Percentiles rank a stretch among this genome's conserved stretches.
Conservation (phyloP, 2,888 invertebrate genomes). For the Trachelus troglodyta region DNA sequence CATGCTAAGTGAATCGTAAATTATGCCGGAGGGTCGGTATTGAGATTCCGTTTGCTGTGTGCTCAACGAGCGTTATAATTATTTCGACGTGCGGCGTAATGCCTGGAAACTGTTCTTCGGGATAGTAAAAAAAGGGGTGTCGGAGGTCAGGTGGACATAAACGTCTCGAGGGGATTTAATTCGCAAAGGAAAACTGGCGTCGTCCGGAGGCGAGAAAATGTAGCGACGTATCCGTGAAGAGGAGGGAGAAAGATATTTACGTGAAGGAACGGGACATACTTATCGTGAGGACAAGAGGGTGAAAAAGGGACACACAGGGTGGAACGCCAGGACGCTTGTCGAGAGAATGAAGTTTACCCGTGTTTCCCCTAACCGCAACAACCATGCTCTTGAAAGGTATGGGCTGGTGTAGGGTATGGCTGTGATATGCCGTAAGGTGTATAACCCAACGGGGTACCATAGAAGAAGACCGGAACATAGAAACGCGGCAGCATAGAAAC, state of each 20-base stretch:
- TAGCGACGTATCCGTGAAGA: not conserved
- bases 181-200: not conserved
- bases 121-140: not conserved
- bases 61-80: not conserved
- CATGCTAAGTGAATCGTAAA: not conserved
- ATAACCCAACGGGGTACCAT: constrained; percentile 5
- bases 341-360: constrained; percentile 31
- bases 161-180: not conserved
- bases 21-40: not conserved
- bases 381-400: constrained; percentile 3
- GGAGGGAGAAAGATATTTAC: not conserved
- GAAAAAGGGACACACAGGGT: not conserved
- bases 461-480: not conserved
- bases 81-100: not conserved
- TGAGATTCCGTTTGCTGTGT: not conserved
- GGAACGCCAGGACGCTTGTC: not conserved
- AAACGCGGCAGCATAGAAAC: not conserved
- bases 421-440: constrained; percentile 1
- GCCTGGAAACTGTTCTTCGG: not conserved
- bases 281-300: not conserved
- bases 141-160: not conserved
- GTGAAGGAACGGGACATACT: not conserved
- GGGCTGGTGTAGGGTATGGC: not conserved
- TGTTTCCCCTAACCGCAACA: constrained; percentile 28
- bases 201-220: not conserved